Evolutionary conservation across 2,888 invertebrate species (phyloP).

Genomic region (Himalopsyche anomala): DNA sequence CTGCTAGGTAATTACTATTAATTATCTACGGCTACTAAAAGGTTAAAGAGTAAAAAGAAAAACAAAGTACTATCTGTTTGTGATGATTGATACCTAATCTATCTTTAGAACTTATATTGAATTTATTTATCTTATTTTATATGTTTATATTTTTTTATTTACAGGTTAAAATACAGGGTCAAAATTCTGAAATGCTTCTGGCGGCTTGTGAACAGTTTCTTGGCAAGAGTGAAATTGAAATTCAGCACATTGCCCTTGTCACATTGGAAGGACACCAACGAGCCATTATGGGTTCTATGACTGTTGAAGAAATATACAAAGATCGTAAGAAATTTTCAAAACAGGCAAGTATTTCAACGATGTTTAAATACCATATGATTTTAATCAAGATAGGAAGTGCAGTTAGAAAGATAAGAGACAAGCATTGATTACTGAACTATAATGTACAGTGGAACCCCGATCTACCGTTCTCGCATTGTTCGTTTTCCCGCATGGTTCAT

Average conservation of each 20-base stretch:
- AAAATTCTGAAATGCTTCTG: constrained; percentile 91
- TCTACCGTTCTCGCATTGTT: too few species aligned
- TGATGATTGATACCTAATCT: not conserved
- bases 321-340: constrained; percentile 97
- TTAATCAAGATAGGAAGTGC: not conserved
- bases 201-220: constrained; percentile 96
- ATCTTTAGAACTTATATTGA: too few species aligned
- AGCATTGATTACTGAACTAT: not conserved
- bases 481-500: too few species aligned
- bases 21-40: too few species aligned
- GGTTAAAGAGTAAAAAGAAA: too few species aligned
- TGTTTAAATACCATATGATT: not conserved
- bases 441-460: too few species aligned
- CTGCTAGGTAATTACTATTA: too few species aligned
- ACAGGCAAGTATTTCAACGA: constrained; percentile 70
- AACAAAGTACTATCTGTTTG: not conserved
- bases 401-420: too few species aligned
- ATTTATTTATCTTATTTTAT: too few species aligned
- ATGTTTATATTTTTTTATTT: constrained; percentile 64
- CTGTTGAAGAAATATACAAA: constrained; percentile 97
- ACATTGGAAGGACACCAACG: constrained; percentile 96
- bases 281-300: constrained; percentile 98
- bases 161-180: constrained; percentile 91
- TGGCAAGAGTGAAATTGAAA: constrained; percentile 91
- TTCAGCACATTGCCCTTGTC: constrained; percentile 93